Base-by-base conservation (phyloP, 1,140 invertebrate genomes). In the Trypoxylus dichotomus region DNA sequence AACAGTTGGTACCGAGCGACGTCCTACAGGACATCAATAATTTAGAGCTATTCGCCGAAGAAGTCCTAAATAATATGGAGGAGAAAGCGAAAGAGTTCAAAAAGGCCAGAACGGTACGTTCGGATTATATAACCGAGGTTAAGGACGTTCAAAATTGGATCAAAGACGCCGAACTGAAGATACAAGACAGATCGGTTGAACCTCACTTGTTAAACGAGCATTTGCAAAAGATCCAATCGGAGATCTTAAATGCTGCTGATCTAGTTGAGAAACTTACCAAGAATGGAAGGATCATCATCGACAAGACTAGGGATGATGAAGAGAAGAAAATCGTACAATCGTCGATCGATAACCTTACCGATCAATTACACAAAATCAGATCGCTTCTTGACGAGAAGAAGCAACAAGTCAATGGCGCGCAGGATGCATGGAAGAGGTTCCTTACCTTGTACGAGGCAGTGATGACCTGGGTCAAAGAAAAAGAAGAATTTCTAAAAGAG, bases 351-450 rank as follows among this genome's bases (percentile, higher is more conserved):
- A 92, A 91, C 79, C 85, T 96, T 29, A 91, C 91, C 3, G 93
- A 95, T 32, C 94, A 96, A 84, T 87, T 97, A 83, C 88, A 90
- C 43, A 93, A 95, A 79, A 90, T 97, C 0, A 92, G 89, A 80
- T 90, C 89, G 71, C 93, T 92, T 90, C 85, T 96, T 74, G 94
- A 96, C 76, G 94, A 95, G 80, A 94, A 93, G 86, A 94, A 93
- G 83, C 91, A 93, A 81, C 90, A 95, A 83, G 92, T 98, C 29
- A 93, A 93, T 29, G 95, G 97, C 83, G 94, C 94, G 32, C 89
- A 96, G 79, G 95, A 97, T 82, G 93, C 96, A 11, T 96, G 95
- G 90, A 92, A 94, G 72, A 90, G 93, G 68, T 97, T 98, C 89
- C 89, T 96, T 75, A 91, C 93, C 73, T 89, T 96, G 60, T 92